phyloP scores from a whole-genome alignment of 1,140 invertebrate species.

The Plodia interpunctella region DNA sequence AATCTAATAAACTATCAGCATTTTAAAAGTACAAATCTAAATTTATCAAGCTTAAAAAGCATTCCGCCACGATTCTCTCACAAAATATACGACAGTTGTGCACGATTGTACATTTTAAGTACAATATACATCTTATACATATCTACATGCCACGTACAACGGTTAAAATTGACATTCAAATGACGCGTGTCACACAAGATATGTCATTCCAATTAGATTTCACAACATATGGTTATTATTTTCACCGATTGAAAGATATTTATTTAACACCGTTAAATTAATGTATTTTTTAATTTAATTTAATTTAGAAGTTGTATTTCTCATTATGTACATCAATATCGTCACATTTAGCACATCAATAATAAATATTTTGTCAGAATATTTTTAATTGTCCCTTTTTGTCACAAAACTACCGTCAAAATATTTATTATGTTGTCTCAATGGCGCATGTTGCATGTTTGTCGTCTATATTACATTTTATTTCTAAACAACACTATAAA shows the following conservation, averaged over 20 bases:
- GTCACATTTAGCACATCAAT: conserved; percentile 15
- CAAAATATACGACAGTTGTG: conserved; percentile 47
- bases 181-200: conserved; percentile 22
- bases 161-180: conserved; percentile 49
- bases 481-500: conserved; percentile 37
- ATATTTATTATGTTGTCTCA: neutral
- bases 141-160: conserved; percentile 28
- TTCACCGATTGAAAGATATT: neutral
- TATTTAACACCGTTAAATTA: conserved; percentile 41
- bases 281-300: conserved; percentile 36
- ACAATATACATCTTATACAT: conserved; percentile 37
- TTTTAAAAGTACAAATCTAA: conserved; percentile 54
- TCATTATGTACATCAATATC: conserved; percentile 20
- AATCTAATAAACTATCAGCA: conserved; percentile 29
- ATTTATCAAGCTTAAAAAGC: conserved; percentile 56
- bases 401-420: neutral
- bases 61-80: conserved; percentile 32
- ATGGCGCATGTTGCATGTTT: neutral
- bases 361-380: neutral
- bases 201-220: conserved; percentile 31
- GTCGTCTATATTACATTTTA: neutral
- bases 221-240: neutral
- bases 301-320: conserved; percentile 26
- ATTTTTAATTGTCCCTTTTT: neutral
- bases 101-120: conserved; percentile 43